Evolutionary conservation across 2,888 invertebrate genomes (phyloP).

Genomic region (Euzetes globulus): DNA sequence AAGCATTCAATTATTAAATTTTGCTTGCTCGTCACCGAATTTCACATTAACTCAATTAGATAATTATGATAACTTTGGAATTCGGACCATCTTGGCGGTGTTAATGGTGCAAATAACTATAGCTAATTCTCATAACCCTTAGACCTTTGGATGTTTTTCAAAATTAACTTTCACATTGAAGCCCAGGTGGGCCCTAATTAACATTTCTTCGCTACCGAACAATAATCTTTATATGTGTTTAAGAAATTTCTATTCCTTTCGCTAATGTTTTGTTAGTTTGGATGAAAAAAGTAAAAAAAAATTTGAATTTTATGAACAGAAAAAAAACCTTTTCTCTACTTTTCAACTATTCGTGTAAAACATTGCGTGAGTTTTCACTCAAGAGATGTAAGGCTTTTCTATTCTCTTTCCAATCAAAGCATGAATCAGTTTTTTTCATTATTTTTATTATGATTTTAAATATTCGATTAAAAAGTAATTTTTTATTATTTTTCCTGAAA

Average conservation of each 20-base stretch:
- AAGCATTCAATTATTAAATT: too few relatives aligned
- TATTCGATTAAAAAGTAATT: not conserved
- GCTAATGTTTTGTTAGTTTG: not conserved
- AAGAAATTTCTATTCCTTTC: not conserved
- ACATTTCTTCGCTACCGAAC: conserved; percentile 21
- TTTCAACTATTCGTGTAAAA: not conserved
- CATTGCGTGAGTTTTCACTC: not conserved
- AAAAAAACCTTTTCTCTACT: not conserved
- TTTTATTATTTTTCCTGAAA: not conserved
- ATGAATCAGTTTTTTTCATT: conserved; percentile 13
- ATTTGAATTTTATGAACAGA: not conserved
- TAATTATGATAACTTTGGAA: too few relatives aligned
- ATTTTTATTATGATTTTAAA: not conserved
- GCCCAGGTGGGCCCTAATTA: conserved; percentile 25
- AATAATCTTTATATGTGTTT: conserved; percentile 1
- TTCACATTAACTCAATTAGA: too few relatives aligned
- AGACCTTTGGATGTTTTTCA: not conserved
- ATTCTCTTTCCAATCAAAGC: not conserved
- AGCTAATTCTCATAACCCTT: not conserved
- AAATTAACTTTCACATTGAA: not conserved
- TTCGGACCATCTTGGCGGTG: too few relatives aligned
- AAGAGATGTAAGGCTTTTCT: not conserved
- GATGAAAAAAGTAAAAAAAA: not conserved
- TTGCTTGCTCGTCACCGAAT: too few relatives aligned
- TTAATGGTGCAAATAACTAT: too few relatives aligned